Conservation (phyloP, 2,888 invertebrate species). For the Scaptomyza tumidula region DNA sequence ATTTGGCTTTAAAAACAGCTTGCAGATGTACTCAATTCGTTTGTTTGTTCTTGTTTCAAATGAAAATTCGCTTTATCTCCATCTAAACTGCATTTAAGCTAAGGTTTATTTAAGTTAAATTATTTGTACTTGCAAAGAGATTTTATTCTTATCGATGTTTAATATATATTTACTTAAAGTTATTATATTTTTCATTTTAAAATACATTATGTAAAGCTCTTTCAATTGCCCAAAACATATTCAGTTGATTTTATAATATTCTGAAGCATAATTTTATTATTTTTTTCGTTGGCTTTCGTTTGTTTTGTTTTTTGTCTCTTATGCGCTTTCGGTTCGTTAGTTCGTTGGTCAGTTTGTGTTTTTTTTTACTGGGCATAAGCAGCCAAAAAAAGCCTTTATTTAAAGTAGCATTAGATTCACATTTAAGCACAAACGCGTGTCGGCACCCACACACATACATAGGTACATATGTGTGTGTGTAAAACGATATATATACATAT, state of each 20-base stretch:
- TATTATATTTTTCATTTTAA: too few relatives aligned
- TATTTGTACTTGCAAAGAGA: too few relatives aligned
- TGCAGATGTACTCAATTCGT: neutral
- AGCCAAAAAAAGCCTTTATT: constrained; percentile 42
- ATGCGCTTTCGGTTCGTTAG: constrained; percentile 24
- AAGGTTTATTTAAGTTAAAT: too few relatives aligned
- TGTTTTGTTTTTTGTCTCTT: constrained; percentile 15
- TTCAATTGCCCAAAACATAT: neutral
- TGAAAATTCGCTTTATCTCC: too few relatives aligned
- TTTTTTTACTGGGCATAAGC: too few relatives aligned
- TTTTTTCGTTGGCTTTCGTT: neutral
- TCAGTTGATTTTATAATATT: neutral
- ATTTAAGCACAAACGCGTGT: constrained; percentile 24
- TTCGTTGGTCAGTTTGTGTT: too few relatives aligned
- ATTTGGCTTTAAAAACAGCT: neutral
- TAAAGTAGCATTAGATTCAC: constrained; percentile 17
- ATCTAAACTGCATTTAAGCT: constrained; percentile 3
- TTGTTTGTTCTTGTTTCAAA: neutral
- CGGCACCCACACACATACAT: constrained; percentile 1
- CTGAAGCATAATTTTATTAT: constrained; percentile 6
- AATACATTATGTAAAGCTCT: neutral
- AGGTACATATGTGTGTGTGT: neutral
- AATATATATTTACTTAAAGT: too few relatives aligned
- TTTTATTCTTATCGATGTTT: too few relatives aligned
- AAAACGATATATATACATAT: too few relatives aligned